Evolutionary conservation across 2,113 vertebrate species (phyloP), one percentile per base, ranked within the genome.

Genomic region (Erpornis zantholeuca): DNA sequence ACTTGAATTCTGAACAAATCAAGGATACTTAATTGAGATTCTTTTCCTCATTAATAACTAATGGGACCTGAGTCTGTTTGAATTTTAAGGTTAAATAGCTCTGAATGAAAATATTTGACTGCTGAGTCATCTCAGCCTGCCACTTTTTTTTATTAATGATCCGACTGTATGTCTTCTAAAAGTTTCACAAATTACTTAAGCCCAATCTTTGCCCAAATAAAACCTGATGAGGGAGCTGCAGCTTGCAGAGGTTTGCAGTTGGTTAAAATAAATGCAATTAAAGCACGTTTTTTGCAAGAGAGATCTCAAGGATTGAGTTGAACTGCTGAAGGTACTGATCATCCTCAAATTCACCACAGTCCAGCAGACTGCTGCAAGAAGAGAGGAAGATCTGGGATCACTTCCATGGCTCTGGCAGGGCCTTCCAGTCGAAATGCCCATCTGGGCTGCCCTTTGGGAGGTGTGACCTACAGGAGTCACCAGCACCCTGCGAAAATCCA

Each of bases 101-200:
- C 92, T 95, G 93, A 98, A 97, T 97, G 97, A 97, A 98, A 98
- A 96, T 92, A 80, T 94, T 91, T 97, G 95, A 97, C 97, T 98
- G 97, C 96, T 95, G 97, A 98, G 95, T 98, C 97, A 97, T 97
- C 92, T 95, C 88, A 96, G 94, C 85, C 65, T 88, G 75, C 68
- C 82, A 86, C 76, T 81, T 92, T 84, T 23, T 54, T 12, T 47
- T 42, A n/a, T 42, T 12, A 81, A 96, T 97, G 95, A 94, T 93
- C 81, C 96, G 86, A 81, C 90, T 69, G 81, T 86, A 57, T 84
- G 35, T 92, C 93, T 91, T 77, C 78, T 88, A 65, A 77, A 80
- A 77, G 36, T 42, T 88, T 92, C 91, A 71, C 49, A 65, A 86
- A 92, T 60, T 75, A 11, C 73, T 91, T 82, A 95, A 93, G 64